A percentile compares a stretch with the other conserved stretches of the same genome.
Evolutionary conservation across 2,888 invertebrate species (phyloP).

Genomic region (Gasteruption jaculator): DNA sequence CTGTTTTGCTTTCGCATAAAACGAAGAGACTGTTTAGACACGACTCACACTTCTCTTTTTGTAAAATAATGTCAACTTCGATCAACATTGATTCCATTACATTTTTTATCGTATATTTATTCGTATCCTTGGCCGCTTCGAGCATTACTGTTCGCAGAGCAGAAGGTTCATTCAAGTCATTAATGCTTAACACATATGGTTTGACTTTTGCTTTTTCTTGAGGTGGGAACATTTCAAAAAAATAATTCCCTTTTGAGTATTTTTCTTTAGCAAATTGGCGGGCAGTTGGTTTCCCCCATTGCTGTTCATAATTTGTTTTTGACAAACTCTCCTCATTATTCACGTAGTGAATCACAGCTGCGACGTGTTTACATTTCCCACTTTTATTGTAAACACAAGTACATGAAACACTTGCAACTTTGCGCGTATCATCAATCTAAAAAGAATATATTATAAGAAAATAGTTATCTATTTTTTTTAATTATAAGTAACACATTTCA

Average conservation of each 20-base stretch:
- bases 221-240: conserved; percentile 15
- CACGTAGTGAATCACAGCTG: conserved; percentile 20
- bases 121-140: conserved; percentile 2
- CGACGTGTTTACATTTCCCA: conserved; percentile 20
- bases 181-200: conserved; percentile 1
- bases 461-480: too few species aligned
- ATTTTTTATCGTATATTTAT: conserved; percentile 3
- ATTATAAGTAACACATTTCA: too few species aligned
- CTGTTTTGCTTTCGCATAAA: not conserved
- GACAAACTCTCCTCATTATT: conserved; percentile 22
- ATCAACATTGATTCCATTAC: conserved; percentile 1
- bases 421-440: conserved; percentile 9
- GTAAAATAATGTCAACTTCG: conserved; percentile 11
- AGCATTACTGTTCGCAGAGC: conserved; percentile 10
- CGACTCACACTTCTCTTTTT: conserved; percentile 15
- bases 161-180: conserved; percentile 10
- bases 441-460: too few species aligned
- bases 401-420: conserved; percentile 14
- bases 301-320: conserved; percentile 23
- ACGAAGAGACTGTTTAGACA: conserved; percentile 9
- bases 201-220: conserved; percentile 4
- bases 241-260: conserved; percentile 23
- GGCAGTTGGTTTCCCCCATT: conserved; percentile 22
- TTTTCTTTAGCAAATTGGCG: conserved; percentile 21
- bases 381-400: conserved; percentile 21